phyloP scores from a whole-genome alignment of 2,113 vertebrate species.

The Hystrix brachyura region DNA sequence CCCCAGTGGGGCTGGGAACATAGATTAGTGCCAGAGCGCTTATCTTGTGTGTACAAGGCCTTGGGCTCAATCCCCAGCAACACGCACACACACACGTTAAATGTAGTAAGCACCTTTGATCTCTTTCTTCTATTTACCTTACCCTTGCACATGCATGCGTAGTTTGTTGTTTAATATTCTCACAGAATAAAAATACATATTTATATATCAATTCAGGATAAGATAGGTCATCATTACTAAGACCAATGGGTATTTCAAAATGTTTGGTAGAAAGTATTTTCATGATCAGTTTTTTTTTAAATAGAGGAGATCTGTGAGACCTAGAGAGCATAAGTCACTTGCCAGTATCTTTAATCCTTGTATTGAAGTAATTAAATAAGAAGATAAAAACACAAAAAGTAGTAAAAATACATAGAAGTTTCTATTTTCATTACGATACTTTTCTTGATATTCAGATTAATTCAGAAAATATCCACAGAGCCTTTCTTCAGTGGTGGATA shows the following conservation, averaged over 20 bases:
- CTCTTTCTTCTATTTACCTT: neutral
- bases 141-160: neutral
- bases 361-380: slow-evolving; percentile 6
- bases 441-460: neutral
- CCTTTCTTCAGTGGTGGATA: neutral
- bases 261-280: neutral
- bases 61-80: neutral
- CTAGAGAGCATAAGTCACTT: neutral
- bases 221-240: neutral
- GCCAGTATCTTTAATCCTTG: neutral
- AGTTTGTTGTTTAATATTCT: neutral
- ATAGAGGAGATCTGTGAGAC: neutral
- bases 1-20: too few relatives aligned
- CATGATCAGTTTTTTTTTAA: neutral
- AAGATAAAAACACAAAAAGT: neutral
- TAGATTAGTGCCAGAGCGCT: neutral
- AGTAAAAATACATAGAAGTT: neutral
- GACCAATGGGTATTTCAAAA: slow-evolving; percentile 6
- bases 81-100: neutral
- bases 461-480: neutral
- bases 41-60: neutral
- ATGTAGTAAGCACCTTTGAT: too few relatives aligned
- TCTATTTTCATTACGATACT: neutral
- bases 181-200: neutral
- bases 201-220: neutral